phyloP scores from a whole-genome alignment of 2,113 vertebrate genomes.

The Aegithalos caudatus region DNA sequence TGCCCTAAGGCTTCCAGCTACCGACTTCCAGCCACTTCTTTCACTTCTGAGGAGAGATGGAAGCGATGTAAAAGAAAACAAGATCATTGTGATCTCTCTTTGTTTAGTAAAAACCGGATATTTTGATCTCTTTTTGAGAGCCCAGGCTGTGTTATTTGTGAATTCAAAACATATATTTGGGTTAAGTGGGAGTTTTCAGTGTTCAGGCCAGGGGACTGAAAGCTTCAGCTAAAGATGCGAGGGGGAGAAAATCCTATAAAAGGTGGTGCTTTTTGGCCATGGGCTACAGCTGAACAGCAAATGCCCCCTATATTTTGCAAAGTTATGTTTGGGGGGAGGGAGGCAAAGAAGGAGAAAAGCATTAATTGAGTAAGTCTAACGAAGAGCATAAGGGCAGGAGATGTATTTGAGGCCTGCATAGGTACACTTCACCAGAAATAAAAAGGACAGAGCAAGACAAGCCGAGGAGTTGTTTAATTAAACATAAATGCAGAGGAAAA shows the following conservation, averaged over 20 bases:
- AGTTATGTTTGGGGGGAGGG: neutral
- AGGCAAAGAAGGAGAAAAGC: conserved; percentile 36
- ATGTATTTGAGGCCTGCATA: conserved; percentile 64
- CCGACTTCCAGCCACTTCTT: neutral
- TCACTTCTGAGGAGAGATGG: conserved; percentile 42
- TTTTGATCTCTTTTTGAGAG: neutral
- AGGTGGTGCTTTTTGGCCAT: neutral
- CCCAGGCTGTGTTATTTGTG: neutral
- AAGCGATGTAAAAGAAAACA: conserved; percentile 4
- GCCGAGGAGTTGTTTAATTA: conserved; percentile 24
- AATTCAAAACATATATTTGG: neutral
- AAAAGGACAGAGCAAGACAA: conserved; percentile 18
- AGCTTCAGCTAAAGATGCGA: neutral
- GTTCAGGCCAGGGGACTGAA: neutral
- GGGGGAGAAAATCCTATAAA: neutral
- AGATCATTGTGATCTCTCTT: neutral
- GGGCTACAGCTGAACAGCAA: neutral
- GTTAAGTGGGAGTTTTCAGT: neutral
- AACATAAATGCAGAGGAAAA: conserved; percentile 43
- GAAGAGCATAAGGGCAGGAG: conserved; percentile 1
- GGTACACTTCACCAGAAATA: conserved; percentile 16
- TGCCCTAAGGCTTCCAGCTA: conserved; percentile 5
- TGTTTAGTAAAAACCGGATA: neutral
- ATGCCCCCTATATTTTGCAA: neutral
- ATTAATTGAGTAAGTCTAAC: neutral